Base-by-base conservation (phyloP, 2,888 invertebrate species). In the Pedicia rivosa region DNA sequence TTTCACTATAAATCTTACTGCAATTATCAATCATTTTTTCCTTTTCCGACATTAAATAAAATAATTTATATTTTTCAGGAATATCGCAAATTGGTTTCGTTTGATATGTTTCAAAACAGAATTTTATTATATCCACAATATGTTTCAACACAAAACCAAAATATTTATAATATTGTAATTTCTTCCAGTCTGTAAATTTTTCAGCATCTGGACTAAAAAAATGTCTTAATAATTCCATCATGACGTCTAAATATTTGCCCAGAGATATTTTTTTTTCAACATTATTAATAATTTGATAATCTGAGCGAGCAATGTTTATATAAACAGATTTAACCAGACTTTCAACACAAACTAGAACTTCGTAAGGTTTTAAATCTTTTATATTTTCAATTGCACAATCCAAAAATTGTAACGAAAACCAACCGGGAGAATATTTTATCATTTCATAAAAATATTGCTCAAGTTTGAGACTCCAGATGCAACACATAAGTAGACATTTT, bases 151-250 rank as follows among this genome's bases (percentile, higher is more conserved):
- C 48, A 40, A 45, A 50, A 0, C 56, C 56, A 2, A 47, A 44
- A 40, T 53, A 54, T 31, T 48, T 49, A 8, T 44, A 48, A 4
- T 48, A 47, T 31, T 52, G 36, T 5, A 42, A 41, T 37, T 49
- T 51, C 2, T 43, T 46, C 36, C 50, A 51, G 5, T 47, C 42
- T 12, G 47, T 42, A 31, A 53, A 48, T 24, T 51, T 52, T 27
- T 52, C 52, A 3, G 44, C 43, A 39, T 52, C 51, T 2, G 56
- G 55, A 0, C 53, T 53, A 30, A 51, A 52, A 37, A 53, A 55
- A 27, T 51, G 48, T 5, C 54, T 38, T 19, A 56, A 35, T 2
- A 55, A 39, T 30, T 52, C 53, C 47, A 50, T 49, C 3, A 48
- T 45, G 34, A 44, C 44, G 34, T 54, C 51, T 34, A 49, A 47